These are phyloP conservation scores for Diglossa cyanea DNA, from an alignment of 2,797 vertebrate species.

Conservation along the genomic window DNA sequence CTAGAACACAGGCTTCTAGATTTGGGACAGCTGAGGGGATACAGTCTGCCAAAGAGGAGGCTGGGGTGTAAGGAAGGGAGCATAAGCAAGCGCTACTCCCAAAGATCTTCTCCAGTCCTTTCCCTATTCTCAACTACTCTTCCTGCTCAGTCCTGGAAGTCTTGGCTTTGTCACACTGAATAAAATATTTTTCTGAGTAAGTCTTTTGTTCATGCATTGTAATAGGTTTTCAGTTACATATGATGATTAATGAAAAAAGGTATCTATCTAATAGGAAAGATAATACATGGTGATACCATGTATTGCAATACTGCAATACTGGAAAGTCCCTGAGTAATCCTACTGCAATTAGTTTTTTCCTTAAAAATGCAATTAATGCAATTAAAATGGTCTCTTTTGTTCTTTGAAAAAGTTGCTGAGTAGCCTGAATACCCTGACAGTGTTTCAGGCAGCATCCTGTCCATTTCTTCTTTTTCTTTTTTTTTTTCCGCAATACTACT, in stretches of 20 bases:
- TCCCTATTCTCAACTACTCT: background rate
- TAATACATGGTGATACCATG: background rate
- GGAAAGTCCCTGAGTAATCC: slow-evolving; percentile 37
- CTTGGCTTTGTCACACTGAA: background rate
- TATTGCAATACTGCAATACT: background rate
- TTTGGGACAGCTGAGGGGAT: background rate
- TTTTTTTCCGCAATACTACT: background rate
- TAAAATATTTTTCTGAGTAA: background rate
- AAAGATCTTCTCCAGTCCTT: background rate
- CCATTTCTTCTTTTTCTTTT: background rate
- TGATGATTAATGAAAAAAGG: background rate
- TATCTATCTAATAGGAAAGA: background rate
- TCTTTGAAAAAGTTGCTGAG: background rate
- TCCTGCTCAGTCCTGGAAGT: background rate
- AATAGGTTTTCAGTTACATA: background rate
- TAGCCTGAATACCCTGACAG: background rate
- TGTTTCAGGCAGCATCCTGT: background rate
- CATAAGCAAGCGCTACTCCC: background rate
- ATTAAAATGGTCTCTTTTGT: background rate
- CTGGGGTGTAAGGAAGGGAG: background rate
- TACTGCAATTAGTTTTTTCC: background rate
- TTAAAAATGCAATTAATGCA: background rate
- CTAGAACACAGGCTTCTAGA: background rate
- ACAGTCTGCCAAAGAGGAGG: background rate
- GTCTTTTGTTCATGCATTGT: background rate